phyloP scores from a whole-genome alignment of 2,113 vertebrate species.

The Pelodiscus sinensis region DNA sequence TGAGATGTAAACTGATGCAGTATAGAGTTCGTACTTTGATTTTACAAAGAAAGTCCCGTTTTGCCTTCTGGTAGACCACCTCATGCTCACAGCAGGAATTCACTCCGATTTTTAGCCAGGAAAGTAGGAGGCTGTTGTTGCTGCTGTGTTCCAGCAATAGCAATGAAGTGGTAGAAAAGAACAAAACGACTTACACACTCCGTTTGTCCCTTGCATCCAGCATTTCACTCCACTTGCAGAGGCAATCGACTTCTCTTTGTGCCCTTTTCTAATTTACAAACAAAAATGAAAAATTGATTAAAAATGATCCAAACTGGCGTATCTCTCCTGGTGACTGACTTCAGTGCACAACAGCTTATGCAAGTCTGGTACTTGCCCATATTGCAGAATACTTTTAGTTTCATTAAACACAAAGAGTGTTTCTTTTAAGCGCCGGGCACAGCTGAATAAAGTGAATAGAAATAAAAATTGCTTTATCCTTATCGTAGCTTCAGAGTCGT shows the following conservation, averaged over 20 bases:
- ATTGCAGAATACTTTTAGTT: neutral
- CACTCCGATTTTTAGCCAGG: conserved; percentile 55
- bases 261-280: neutral
- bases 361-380: neutral
- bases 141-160: conserved; percentile 61
- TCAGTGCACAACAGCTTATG: neutral
- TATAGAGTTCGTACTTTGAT: neutral
- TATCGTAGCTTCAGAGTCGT: neutral
- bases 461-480: neutral
- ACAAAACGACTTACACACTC: conserved; percentile 51
- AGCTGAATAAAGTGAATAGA: neutral
- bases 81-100: conserved; percentile 46
- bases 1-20: neutral
- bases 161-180: conserved; percentile 44
- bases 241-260: neutral
- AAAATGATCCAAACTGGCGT: neutral
- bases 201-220: conserved; percentile 68
- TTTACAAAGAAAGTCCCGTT: conserved; percentile 52
- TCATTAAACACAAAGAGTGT: neutral
- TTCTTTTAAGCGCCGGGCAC: neutral
- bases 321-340: neutral
- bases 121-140: conserved; percentile 49
- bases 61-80: conserved; percentile 56
- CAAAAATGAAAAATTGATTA: neutral
- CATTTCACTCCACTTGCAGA: neutral